These are phyloP conservation scores for Hirtodrosophila duncani DNA, from an alignment of 2,888 invertebrate species.

Conservation along the genomic window DNA sequence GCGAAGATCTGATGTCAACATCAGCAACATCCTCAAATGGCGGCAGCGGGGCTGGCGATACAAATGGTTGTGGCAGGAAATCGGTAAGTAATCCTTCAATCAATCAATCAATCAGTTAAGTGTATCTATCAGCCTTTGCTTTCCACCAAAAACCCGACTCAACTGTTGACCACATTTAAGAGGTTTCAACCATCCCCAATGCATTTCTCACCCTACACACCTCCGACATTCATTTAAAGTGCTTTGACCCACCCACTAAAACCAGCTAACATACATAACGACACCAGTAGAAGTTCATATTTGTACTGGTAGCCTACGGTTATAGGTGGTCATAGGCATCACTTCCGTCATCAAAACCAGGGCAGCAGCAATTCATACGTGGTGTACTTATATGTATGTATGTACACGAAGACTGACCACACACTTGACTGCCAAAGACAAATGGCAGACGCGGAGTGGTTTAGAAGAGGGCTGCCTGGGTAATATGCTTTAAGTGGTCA, in stretches of 20 bases:
- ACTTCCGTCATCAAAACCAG: constrained; percentile 53
- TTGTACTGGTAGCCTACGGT: background rate
- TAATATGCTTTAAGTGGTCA: constrained; percentile 1
- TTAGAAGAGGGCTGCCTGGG: background rate
- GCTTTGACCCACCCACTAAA: constrained; percentile 43
- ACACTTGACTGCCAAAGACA: constrained; percentile 35
- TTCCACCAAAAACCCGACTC: constrained; percentile 18
- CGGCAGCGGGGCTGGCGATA: constrained; percentile 45
- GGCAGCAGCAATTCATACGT: too few species aligned
- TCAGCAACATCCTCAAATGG: constrained; percentile 69
- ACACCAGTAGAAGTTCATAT: background rate
- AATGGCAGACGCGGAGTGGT: background rate
- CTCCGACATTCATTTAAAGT: constrained; percentile 40
- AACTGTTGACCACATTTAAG: constrained; percentile 41
- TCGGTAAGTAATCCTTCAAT: constrained; percentile 38
- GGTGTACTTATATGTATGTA: too few species aligned
- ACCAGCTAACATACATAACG: constrained; percentile 1
- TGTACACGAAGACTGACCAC: constrained; percentile 35
- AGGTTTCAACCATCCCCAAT: constrained; percentile 35
- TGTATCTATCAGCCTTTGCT: constrained; percentile 8
- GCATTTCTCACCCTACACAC: too few species aligned
- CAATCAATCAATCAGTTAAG: constrained; percentile 13
- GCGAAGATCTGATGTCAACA: constrained; percentile 70
- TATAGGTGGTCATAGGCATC: background rate
- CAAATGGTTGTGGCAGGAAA: constrained; percentile 64